These are phyloP conservation scores for Paramisgurnus dabryanus DNA, from an alignment of 2,113 vertebrate species.

Conservation along the genomic window DNA sequence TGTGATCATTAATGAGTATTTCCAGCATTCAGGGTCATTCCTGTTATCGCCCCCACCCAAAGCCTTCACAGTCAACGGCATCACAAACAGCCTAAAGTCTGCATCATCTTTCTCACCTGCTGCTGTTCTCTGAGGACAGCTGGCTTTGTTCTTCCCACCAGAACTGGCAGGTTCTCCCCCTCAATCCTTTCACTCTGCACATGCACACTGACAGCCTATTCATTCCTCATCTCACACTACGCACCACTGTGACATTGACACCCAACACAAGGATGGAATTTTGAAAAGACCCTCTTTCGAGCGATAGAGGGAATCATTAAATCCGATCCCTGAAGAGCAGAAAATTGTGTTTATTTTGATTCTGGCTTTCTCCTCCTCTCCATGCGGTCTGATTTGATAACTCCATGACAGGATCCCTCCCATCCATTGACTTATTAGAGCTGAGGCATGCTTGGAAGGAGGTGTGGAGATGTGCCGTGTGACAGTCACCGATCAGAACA, in stretches of 20 bases:
- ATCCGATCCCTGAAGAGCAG: constrained; percentile 49
- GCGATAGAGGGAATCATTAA: constrained; percentile 53
- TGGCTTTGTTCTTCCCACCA: constrained; percentile 57
- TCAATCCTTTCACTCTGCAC: constrained; percentile 38
- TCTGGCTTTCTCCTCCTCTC: not conserved
- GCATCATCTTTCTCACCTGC: constrained; percentile 57
- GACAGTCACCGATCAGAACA: constrained; percentile 29
- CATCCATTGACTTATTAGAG: constrained; percentile 47
- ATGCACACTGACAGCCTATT: constrained; percentile 59
- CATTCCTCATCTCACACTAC: constrained; percentile 61
- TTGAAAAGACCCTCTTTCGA: constrained; percentile 56
- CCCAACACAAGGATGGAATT: constrained; percentile 55
- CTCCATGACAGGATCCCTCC: constrained; percentile 35
- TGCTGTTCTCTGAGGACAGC: constrained; percentile 57
- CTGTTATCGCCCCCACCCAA: not conserved
- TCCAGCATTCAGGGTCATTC: not conserved
- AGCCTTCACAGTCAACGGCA: not conserved
- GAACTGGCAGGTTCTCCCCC: constrained; percentile 57
- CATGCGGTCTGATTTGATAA: constrained; percentile 29
- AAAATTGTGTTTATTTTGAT: constrained; percentile 48
- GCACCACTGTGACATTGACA: constrained; percentile 60
- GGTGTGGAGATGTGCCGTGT: not conserved
- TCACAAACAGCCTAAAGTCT: constrained; percentile 44
- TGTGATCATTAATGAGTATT: too few species aligned
- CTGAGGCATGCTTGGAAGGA: constrained; percentile 25